Evolutionary conservation across 2,888 invertebrate genomes (phyloP), one percentile per base, ranked within the genome.

Genomic region (Deilephila elpenor): DNA sequence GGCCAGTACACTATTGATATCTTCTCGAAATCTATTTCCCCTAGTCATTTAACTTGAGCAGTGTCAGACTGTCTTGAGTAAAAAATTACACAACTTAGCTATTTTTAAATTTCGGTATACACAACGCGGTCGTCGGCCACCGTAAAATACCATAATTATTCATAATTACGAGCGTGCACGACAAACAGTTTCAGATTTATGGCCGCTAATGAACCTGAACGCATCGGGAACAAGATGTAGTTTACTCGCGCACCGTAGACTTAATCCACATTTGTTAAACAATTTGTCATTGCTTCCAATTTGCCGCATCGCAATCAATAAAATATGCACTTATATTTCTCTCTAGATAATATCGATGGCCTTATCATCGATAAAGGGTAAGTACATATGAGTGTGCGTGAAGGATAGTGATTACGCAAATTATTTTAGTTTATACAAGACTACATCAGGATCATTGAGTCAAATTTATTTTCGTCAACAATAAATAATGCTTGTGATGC

Each of bases 91-190:
- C 14, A 14, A 51, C 5, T 44, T n/a, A 25, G 60, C 44, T 44
- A 86, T 86, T 80, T 88, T 88, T 86, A 88, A 87, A 84, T 86
- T 88, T 87, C 85, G 83, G 14, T 51, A 85, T 82, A 86, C 82
- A 84, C 83, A 85, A 80, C 81, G 87, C 80, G 88, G 89, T 87
- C 86, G 87, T 85, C 86, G 85, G 83, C 84, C 81, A 84, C 88
- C 88, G 87, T 89, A 88, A 87, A 89, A 89, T 86, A 86, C 89
- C 86, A 87, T 92, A 90, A 92, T 90, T 91, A 91, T 89, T 89
- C 87, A 89, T 89, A 88, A 91, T 90, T 88, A 90, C 85, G 86
- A 87, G 81, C 87, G 85, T 84, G 85, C 81, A 88, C 86, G 86
- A 89, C 89, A 91, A 91, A 92, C 90, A 89, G 84, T 84, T 83